Evolutionary conservation across 2,113 vertebrate species (phyloP).

Genomic region (Mellivora capensis): DNA sequence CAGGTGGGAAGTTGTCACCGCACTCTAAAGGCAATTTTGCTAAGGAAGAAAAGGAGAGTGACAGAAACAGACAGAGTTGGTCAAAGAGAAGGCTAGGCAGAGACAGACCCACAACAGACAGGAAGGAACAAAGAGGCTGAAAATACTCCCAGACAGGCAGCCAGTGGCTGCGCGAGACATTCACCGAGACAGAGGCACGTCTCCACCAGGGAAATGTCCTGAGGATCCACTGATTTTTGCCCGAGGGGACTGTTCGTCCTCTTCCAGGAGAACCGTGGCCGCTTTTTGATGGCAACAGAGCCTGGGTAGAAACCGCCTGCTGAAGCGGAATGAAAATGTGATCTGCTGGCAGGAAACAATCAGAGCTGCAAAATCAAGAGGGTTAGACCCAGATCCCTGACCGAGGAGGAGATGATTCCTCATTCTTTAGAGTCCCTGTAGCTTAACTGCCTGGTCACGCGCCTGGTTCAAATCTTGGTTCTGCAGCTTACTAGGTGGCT

Average conservation of each 20-base stretch:
- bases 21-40: conserved; percentile 26
- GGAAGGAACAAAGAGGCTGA: conserved; percentile 5
- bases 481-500: neutral
- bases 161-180: neutral
- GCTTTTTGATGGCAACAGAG: conserved; percentile 37
- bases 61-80: conserved; percentile 23
- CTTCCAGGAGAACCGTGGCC: neutral
- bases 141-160: neutral
- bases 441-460: neutral
- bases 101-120: conserved; percentile 27
- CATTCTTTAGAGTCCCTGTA: neutral
- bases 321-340: neutral
- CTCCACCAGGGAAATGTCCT: neutral
- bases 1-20: conserved; percentile 26
- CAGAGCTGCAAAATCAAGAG: neutral
- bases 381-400: neutral
- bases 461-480: neutral
- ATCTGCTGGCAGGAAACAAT: neutral
- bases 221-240: conserved; percentile 21
- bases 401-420: neutral
- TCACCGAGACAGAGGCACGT: neutral
- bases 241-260: conserved; percentile 5
- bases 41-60: neutral
- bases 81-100: conserved; percentile 21
- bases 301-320: neutral